phyloP scores from a whole-genome alignment of 2,888 invertebrate species.

The Crossocerus cetratus region DNA sequence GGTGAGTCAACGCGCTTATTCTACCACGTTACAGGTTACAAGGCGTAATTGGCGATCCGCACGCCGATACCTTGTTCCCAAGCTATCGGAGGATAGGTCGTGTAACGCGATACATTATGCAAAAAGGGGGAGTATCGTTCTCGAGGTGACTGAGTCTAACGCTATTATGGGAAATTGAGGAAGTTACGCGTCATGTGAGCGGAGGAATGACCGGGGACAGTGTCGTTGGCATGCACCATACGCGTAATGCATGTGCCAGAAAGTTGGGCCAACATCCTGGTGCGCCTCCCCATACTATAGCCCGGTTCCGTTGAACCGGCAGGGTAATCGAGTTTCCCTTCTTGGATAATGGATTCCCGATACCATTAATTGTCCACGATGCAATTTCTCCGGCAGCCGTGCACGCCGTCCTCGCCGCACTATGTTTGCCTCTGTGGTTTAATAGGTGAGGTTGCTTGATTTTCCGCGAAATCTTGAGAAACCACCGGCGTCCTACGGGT shows the following conservation, averaged over 20 bases:
- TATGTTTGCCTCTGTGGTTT: too few relatives aligned
- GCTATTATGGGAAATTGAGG: conserved; percentile 17
- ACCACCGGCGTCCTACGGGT: background rate
- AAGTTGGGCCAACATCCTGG: conserved; percentile 31
- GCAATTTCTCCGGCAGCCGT: conserved; percentile 37
- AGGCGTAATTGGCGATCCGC: conserved; percentile 6
- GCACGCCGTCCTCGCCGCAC: too few relatives aligned
- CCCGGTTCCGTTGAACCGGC: conserved; percentile 31
- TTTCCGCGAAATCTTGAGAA: background rate
- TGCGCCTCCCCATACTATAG: conserved; percentile 9
- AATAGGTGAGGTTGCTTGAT: too few relatives aligned
- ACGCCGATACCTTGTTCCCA: conserved; percentile 8
- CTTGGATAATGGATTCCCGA: conserved; percentile 48
- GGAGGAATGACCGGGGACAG: conserved; percentile 1
- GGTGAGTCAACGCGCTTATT: background rate
- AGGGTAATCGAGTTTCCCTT: conserved; percentile 49
- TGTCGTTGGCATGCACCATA: background rate
- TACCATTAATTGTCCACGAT: conserved; percentile 42
- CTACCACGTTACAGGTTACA: background rate
- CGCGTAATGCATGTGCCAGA: background rate
- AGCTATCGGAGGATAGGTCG: too few relatives aligned
- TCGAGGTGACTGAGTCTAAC: conserved; percentile 1
- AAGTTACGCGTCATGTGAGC: conserved; percentile 2
- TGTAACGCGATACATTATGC: too few relatives aligned
- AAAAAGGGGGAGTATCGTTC: background rate